These are phyloP conservation scores for Drosophila auraria DNA, from an alignment of 1,140 invertebrate genomes.

Conservation along the genomic window DNA sequence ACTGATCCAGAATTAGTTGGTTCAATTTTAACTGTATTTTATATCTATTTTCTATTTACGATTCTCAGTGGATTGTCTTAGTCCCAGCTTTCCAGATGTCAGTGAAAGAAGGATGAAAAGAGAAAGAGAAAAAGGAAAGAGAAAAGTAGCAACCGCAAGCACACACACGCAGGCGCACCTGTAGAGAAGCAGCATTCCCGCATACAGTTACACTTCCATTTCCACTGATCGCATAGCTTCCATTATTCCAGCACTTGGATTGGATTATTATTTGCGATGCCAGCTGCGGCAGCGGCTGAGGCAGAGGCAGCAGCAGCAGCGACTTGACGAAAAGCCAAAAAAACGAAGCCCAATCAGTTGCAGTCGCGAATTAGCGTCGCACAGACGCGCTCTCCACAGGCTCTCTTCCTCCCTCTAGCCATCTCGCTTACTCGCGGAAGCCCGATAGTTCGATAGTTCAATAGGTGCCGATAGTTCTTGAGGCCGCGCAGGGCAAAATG, in stretches of 20 bases:
- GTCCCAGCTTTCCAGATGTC: not conserved
- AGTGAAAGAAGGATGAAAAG: not conserved
- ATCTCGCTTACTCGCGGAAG: conserved; percentile 15
- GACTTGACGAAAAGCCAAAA: conserved; percentile 46
- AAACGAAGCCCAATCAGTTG: conserved; percentile 68
- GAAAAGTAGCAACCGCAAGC: not conserved
- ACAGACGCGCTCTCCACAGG: conserved; percentile 60
- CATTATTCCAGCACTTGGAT: conserved; percentile 24
- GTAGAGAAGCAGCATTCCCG: not conserved
- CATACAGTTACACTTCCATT: conserved; percentile 3
- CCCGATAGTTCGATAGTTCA: not conserved
- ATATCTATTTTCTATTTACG: not conserved
- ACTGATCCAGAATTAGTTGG: too few relatives aligned
- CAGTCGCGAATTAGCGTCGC: conserved; percentile 78
- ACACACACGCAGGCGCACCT: not conserved
- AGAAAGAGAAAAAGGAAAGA: not conserved
- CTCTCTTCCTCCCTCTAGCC: not conserved
- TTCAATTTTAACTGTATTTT: not conserved
- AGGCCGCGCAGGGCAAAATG: conserved; percentile 33
- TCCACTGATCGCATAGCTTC: conserved; percentile 16
- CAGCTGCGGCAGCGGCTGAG: conserved; percentile 33
- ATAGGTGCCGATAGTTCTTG: conserved; percentile 6
- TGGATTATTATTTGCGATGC: conserved; percentile 31
- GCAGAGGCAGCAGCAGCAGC: conserved; percentile 7
- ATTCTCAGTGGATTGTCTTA: not conserved